Evolutionary conservation across 2,888 invertebrate genomes (phyloP).

Genomic region (Strigamia maritima): DNA sequence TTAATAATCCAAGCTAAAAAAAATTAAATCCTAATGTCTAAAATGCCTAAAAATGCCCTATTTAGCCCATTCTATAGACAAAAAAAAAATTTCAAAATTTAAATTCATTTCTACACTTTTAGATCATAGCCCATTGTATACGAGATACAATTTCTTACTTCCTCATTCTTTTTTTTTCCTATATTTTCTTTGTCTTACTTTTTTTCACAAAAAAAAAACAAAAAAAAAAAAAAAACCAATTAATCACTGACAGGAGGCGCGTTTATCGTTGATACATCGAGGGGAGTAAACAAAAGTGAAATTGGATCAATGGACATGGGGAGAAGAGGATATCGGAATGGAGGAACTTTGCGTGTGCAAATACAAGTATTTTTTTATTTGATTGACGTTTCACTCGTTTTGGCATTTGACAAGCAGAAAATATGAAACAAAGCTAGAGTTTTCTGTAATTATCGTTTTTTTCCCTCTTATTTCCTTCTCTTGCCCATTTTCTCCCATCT

Average conservation of each 20-base stretch:
- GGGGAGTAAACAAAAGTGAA: slow-evolving; percentile 4
- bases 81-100: too few relatives aligned
- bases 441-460: not conserved
- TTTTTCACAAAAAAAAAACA: too few relatives aligned
- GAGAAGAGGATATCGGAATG: not conserved
- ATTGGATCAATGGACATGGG: not conserved
- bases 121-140: not conserved
- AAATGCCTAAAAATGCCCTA: too few relatives aligned
- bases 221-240: not conserved
- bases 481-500: not conserved
- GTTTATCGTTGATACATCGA: slow-evolving; percentile 4
- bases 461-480: not conserved
- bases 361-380: not conserved
- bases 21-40: too few relatives aligned
- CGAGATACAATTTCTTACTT: not conserved
- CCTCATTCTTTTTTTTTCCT: not conserved
- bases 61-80: too few relatives aligned
- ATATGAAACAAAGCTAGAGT: not conserved
- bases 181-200: not conserved
- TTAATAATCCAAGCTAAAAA: too few relatives aligned
- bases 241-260: not conserved
- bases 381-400: not conserved
- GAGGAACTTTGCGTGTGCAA: not conserved
- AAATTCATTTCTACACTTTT: too few relatives aligned
- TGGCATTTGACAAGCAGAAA: not conserved